Evolutionary conservation across 2,888 invertebrate genomes (phyloP).

Genomic region (Fabriciana adippe): DNA sequence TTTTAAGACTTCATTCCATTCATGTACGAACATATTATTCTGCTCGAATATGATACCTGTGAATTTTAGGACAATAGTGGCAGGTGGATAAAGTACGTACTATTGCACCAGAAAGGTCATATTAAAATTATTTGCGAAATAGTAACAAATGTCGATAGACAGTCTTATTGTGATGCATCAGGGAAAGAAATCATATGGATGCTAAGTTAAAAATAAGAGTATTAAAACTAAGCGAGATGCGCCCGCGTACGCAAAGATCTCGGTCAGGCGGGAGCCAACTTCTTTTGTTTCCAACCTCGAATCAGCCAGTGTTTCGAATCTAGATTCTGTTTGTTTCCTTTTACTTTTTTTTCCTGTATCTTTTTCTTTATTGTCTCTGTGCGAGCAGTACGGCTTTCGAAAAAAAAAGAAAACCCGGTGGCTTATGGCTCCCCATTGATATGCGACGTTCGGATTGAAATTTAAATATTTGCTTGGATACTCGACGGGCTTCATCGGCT

Average conservation of each 20-base stretch:
- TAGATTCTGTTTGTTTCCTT: constrained; percentile 75
- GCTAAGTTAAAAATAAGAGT: constrained; percentile 63
- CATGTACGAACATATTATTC: neutral
- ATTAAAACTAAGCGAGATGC: constrained; percentile 67
- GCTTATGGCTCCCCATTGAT: constrained; percentile 83
- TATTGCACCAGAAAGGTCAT: neutral
- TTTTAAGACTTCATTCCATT: no score
- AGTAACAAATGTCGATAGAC: constrained; percentile 74
- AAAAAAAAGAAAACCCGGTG: constrained; percentile 72
- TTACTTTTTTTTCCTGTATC: constrained; percentile 60
- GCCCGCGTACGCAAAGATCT: constrained; percentile 78
- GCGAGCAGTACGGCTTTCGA: constrained; percentile 63
- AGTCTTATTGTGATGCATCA: constrained; percentile 78
- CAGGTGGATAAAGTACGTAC: constrained; percentile 39
- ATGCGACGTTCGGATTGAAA: constrained; percentile 81
- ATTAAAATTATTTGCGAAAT: constrained; percentile 65
- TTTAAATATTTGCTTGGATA: constrained; percentile 80
- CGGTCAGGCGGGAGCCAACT: constrained; percentile 79
- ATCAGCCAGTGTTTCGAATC: constrained; percentile 81
- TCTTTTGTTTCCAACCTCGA: constrained; percentile 80
- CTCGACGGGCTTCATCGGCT: constrained; percentile 71
- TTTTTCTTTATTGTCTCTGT: constrained; percentile 81
- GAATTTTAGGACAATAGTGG: no score
- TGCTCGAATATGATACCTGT: neutral
- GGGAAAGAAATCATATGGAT: constrained; percentile 77